A percentile compares a stretch with the other conserved stretches of the same genome.
Evolutionary conservation across 2,113 vertebrate species (phyloP).

Genomic region (Aspidoscelis tigris): DNA sequence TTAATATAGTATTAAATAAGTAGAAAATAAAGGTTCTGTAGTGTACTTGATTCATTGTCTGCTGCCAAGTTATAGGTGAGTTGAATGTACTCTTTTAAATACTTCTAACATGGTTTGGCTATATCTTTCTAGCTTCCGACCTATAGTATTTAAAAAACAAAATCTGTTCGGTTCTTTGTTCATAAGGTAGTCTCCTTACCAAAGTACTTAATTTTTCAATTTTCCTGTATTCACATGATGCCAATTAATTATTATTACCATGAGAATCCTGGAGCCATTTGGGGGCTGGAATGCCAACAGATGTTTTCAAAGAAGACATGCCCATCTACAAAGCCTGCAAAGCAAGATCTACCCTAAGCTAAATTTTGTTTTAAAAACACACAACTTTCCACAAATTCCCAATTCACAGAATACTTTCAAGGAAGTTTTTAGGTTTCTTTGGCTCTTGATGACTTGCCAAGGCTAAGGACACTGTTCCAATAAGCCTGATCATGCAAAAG

Average conservation of each 20-base stretch:
- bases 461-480: slow-evolving; percentile 27
- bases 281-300: slow-evolving; percentile 4
- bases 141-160: not conserved
- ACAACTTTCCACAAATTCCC: slow-evolving; percentile 9
- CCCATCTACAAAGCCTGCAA: slow-evolving; percentile 20
- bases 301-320: not conserved
- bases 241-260: not conserved
- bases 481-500: slow-evolving; percentile 9
- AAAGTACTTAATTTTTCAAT: not conserved
- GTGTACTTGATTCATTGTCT: not conserved
- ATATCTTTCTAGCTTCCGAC: not conserved
- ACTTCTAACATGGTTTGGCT: not conserved
- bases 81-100: not conserved
- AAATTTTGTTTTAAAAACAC: slow-evolving; percentile 23
- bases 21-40: not conserved
- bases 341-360: slow-evolving; percentile 10
- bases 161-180: not conserved
- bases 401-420: slow-evolving; percentile 27
- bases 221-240: not conserved
- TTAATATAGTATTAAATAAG: not conserved
- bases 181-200: not conserved
- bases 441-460: not conserved
- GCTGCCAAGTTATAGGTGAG: not conserved
- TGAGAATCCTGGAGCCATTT: slow-evolving; percentile 20
- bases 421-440: slow-evolving; percentile 54